These are phyloP conservation scores for Clarias fuscus DNA, from an alignment of 2,797 vertebrate genomes.

Conservation along the genomic window DNA sequence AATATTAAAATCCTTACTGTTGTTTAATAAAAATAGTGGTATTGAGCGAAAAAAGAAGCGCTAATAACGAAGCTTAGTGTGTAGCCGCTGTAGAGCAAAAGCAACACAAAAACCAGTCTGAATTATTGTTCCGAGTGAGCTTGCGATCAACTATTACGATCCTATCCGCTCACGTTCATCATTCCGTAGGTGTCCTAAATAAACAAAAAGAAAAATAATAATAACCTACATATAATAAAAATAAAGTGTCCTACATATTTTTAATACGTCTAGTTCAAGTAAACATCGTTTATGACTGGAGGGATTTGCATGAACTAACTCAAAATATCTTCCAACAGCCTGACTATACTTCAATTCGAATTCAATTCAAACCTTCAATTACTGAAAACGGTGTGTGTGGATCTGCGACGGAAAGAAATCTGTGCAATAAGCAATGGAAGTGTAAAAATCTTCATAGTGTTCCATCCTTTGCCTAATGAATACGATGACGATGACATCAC, in stretches of 20 bases:
- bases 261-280: constrained; percentile 54
- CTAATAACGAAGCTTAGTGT: not conserved
- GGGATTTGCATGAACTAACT: constrained; percentile 46
- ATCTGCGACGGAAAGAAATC: constrained; percentile 11
- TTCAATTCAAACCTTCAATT: constrained; percentile 38
- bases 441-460: constrained; percentile 51
- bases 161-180: constrained; percentile 23
- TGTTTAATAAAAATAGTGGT: constrained; percentile 24
- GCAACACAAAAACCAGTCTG: not conserved
- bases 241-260: constrained; percentile 54
- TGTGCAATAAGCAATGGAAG: constrained; percentile 47
- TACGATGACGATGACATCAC: constrained; percentile 48
- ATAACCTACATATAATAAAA: constrained; percentile 28
- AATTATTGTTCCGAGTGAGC: constrained; percentile 21
- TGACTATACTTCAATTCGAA: constrained; percentile 35
- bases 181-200: constrained; percentile 22
- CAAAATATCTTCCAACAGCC: constrained; percentile 41
- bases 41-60: not conserved
- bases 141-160: constrained; percentile 28
- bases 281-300: constrained; percentile 53
- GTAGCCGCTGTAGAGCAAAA: not conserved
- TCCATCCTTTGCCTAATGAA: constrained; percentile 48
- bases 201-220: constrained; percentile 11
- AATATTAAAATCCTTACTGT: constrained; percentile 13
- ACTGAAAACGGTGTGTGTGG: constrained; percentile 19